Base-by-base conservation (phyloP, 2,888 invertebrate species). In the Epiblema foenella region DNA sequence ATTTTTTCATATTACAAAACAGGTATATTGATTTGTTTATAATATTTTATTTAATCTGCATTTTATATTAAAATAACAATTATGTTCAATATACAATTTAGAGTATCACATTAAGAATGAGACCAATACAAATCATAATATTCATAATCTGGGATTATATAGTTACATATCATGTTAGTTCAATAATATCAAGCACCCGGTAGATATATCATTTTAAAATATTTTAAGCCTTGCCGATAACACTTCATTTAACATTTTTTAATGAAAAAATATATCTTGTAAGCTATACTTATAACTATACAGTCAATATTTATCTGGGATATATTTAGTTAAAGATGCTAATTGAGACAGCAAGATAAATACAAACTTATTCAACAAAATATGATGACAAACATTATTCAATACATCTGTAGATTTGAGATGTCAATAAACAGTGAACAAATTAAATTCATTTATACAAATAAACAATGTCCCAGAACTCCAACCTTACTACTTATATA, bases 61-160 rank as follows among this genome's bases (percentile, higher is more conserved):
- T 75, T 42, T 74, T 71, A 54, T 68, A 73, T 67, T 67, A 74
- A 51, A 68, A 60, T 70, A 70, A 70, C 60, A 66, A 66, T 60
- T 39, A 70, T 60, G 49, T 56, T 67, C 46, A 46, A 52, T 62
- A 71, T 57, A 66, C 56, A 67, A 70, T 77, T 76, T 73, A 79
- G 79, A 81, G 83, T 89, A 90, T 89, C 90, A 89, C 89, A 90
- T 76, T 79, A 85, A 69, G 51, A 67, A 67, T 88, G 90, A 90
- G 90, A 90, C 90, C 89, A 90, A 84, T 82, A 86, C 77, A 83
- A 79, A 77, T 77, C 67, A 56, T 62, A 70, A 64, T 62, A 56
- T 29, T 62, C 64, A 51, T 52, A 54, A 29, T 68, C 59, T 54
- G 65, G 11, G 51, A 51, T 69, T 64, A 62, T 17, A 67, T 66